Conservation (phyloP, 2,888 invertebrate genomes). For the Synanthedon myopaeformis region DNA sequence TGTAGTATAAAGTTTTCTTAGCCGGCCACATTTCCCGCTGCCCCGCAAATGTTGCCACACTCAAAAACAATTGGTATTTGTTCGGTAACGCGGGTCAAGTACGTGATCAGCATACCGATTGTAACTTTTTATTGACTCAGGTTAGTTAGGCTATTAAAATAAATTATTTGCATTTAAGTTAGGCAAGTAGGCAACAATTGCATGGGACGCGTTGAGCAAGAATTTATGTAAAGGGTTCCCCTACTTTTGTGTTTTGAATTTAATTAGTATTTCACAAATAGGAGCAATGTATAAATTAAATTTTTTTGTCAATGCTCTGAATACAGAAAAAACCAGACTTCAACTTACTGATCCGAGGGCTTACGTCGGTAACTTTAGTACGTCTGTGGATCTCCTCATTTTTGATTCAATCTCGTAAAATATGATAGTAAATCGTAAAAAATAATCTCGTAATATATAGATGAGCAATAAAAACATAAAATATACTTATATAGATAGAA, state of each 20-base stretch:
- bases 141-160: slow-evolving; percentile 5
- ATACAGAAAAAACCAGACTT: too few relatives aligned
- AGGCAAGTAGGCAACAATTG: background rate
- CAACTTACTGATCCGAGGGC: too few relatives aligned
- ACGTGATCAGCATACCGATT: slow-evolving; percentile 21
- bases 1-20: background rate
- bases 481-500: too few relatives aligned
- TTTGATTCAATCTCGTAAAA: too few relatives aligned
- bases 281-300: too few relatives aligned
- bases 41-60: slow-evolving; percentile 17
- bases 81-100: slow-evolving; percentile 27
- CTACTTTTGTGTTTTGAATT: background rate
- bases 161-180: slow-evolving; percentile 2
- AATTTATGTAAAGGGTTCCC: background rate
- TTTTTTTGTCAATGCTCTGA: too few relatives aligned
- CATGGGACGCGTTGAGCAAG: background rate
- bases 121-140: slow-evolving; percentile 2
- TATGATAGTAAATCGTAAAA: too few relatives aligned
- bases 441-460: too few relatives aligned
- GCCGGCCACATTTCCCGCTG: slow-evolving; percentile 7
- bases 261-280: background rate
- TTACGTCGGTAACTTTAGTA: too few relatives aligned
- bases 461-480: too few relatives aligned
- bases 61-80: slow-evolving; percentile 24
- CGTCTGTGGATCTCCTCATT: too few relatives aligned